Evolutionary conservation across 2,113 vertebrate genomes (phyloP), one percentile per base, ranked within the genome.

Genomic region (Chionomys nivalis): DNA sequence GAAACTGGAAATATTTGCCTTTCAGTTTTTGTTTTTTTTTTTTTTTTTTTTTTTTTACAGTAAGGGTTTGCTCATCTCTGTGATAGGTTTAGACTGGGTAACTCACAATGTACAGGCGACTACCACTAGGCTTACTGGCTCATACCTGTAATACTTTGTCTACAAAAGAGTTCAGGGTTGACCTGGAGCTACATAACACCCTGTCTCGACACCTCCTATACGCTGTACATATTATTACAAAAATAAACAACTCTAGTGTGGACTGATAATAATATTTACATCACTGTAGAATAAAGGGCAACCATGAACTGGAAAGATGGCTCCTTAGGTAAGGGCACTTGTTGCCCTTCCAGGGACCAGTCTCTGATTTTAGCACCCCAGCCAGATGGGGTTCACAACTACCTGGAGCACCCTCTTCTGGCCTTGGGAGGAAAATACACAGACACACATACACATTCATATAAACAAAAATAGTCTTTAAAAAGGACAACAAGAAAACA

Each of bases 1-100:
- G 55, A 78, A 91, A 72, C 79, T 63, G 94, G 78, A 94, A 85
- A 75, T 79, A 47, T 94, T 85, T 79, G 65, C 88, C 86, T 17
- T 88, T 61, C 11, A 49, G n/a, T 70, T 58, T 81, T 77, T 10
- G 26, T 28, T 39, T 63, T 26, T 61, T 83, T 55, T 26, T 61
- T 83, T 55, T n/a, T 70, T 58, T 81, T 77, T 10, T 14, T 28
- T 39, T 63, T 26, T 61, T 83, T 55, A 55, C 42, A 63, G 65
- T 55, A 91, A 87, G 81, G 36, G 52, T 79, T 75, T 86, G 73
- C 58, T 83, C 89, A 52, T 63, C 28, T 89, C 88, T n/a, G 66
- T 49, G 68, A 58, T 4, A 44, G 68, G 90, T 68, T 87, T 93
- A 87, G 83, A 58, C 42, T 5, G 5, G 36, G 33, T 72, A 39